phyloP scores from a whole-genome alignment of 2,888 invertebrate genomes.

The Mesodorylaimus sp. region DNA sequence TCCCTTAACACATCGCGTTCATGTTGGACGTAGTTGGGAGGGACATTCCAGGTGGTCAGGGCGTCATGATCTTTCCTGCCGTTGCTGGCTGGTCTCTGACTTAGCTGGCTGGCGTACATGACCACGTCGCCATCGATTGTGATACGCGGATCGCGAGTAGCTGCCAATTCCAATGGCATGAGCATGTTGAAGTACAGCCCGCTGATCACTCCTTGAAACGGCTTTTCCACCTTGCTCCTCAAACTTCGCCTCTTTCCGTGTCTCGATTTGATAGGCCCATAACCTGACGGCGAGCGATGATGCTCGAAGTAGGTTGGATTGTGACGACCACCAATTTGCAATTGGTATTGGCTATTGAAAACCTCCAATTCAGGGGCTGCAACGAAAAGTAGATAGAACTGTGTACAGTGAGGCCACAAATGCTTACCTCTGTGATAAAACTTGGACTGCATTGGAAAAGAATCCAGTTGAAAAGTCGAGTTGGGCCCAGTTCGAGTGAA shows the following conservation, averaged over 20 bases:
- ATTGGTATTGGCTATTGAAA: conserved; percentile 74
- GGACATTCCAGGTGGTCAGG: too few relatives aligned
- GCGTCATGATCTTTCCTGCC: too few relatives aligned
- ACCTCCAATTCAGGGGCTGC: conserved; percentile 61
- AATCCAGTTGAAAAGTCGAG: conserved; percentile 75
- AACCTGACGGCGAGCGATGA: too few relatives aligned
- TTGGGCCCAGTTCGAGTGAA: conserved; percentile 73
- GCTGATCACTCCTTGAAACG: conserved; percentile 69
- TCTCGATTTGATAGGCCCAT: neutral
- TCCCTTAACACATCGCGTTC: too few relatives aligned
- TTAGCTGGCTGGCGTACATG: too few relatives aligned
- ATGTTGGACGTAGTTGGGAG: too few relatives aligned
- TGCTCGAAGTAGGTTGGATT: conserved; percentile 33
- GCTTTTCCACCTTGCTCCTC: conserved; percentile 50
- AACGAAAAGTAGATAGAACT: conserved; percentile 17
- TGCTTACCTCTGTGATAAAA: too few relatives aligned
- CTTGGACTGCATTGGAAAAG: too few relatives aligned
- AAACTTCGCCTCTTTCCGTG: conserved; percentile 26
- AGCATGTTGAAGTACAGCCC: conserved; percentile 72
- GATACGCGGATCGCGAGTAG: conserved; percentile 58
- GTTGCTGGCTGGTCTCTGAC: too few relatives aligned
- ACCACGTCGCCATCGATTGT: conserved; percentile 62
- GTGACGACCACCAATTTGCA: conserved; percentile 69
- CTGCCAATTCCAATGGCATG: conserved; percentile 56
- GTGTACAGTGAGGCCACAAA: neutral